Conservation (phyloP, 2,113 vertebrate genomes). For the Spea bombifrons region DNA sequence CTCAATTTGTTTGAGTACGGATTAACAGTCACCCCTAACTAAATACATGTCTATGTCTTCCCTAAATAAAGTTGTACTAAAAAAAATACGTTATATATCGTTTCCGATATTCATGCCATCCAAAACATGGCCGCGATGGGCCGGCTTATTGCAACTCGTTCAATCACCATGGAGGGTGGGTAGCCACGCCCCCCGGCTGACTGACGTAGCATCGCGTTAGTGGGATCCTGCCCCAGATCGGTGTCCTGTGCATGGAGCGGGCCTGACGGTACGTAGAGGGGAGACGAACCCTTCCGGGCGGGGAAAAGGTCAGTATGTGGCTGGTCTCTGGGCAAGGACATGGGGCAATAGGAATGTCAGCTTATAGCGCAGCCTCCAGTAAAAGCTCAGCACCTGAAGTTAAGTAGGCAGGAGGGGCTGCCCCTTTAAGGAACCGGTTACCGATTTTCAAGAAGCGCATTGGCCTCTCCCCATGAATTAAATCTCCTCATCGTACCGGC, state of each 20-base stretch:
- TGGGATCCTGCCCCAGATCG: conserved; percentile 9
- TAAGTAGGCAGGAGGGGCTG: too few species aligned
- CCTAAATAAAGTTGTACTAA: background rate
- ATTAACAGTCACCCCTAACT: too few species aligned
- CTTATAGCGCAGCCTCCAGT: too few species aligned
- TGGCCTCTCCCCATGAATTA: too few species aligned
- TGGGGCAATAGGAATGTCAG: too few species aligned
- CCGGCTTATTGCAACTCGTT: background rate
- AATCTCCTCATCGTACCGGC: too few species aligned
- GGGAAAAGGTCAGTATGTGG: too few species aligned
- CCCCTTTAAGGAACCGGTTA: too few species aligned
- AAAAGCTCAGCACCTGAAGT: too few species aligned
- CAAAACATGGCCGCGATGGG: conserved; percentile 6
- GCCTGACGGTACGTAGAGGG: conserved; percentile 8
- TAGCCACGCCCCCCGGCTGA: background rate
- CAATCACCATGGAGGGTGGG: background rate
- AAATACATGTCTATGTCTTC: background rate
- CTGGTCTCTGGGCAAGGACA: too few species aligned
- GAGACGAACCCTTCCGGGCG: conserved; percentile 1
- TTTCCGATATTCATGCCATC: background rate
- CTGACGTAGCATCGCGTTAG: conserved; percentile 1
- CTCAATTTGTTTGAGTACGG: too few species aligned
- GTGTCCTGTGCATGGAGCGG: conserved; percentile 6
- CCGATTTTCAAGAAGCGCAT: too few species aligned
- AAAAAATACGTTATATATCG: background rate